A percentile compares a stretch with the other conserved stretches of the same genome.
These are phyloP conservation scores for Polypedilum pembai DNA, from an alignment of 1,140 invertebrate species.

Conservation along the genomic window DNA sequence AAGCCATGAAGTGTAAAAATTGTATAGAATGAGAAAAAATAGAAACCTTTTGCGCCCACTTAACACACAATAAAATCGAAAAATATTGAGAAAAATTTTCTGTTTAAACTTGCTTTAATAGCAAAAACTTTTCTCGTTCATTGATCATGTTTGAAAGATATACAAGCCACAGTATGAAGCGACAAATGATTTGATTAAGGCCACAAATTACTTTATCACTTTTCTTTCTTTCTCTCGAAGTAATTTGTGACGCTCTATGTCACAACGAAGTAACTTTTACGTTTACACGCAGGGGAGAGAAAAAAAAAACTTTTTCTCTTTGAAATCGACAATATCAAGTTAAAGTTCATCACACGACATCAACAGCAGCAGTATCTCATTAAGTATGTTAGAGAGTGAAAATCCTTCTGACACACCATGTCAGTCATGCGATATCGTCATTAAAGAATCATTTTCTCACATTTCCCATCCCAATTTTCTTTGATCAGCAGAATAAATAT, in stretches of 20 bases:
- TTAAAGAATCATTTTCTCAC: slow-evolving; percentile 7
- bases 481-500: not conserved
- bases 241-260: not conserved
- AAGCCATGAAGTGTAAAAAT: too few relatives aligned
- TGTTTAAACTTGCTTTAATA: too few relatives aligned
- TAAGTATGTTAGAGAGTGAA: not conserved
- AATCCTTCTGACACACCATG: not conserved
- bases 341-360: not conserved
- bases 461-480: not conserved
- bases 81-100: too few relatives aligned
- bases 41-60: too few relatives aligned
- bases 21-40: too few relatives aligned
- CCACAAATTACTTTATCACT: slow-evolving; percentile 3
- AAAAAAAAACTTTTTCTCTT: not conserved
- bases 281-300: not conserved
- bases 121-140: too few relatives aligned
- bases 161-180: too few relatives aligned
- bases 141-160: too few relatives aligned
- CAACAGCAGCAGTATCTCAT: not conserved
- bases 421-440: slow-evolving; percentile 3
- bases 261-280: not conserved
- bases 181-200: not conserved
- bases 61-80: too few relatives aligned
- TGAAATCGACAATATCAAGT: not conserved
- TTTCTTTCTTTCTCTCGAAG: not conserved